These are phyloP conservation scores for Atta colombica DNA, from an alignment of 1,140 invertebrate species.

Conservation along the genomic window DNA sequence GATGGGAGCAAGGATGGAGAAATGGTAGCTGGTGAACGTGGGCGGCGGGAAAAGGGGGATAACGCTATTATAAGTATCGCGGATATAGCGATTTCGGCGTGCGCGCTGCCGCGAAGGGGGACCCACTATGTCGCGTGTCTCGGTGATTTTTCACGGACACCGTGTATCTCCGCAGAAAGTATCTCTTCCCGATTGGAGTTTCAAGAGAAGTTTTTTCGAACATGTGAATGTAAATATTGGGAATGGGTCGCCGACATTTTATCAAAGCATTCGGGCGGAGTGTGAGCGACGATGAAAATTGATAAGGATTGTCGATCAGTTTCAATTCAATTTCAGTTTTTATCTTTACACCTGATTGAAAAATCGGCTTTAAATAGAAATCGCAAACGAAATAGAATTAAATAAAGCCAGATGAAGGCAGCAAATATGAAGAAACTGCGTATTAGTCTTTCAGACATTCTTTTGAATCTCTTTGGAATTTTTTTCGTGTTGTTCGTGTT, in stretches of 20 bases:
- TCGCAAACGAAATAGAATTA: neutral
- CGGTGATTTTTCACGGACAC: conserved; percentile 74
- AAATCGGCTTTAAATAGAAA: neutral
- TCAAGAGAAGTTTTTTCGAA: conserved; percentile 21
- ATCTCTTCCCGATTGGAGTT: conserved; percentile 21
- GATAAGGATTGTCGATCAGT: neutral
- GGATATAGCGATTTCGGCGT: conserved; percentile 69
- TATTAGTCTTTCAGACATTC: neutral
- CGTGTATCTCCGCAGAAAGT: conserved; percentile 42
- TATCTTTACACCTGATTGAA: neutral
- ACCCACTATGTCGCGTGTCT: conserved; percentile 71
- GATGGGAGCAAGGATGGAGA: conserved; percentile 29
- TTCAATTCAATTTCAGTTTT: neutral
- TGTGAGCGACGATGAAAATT: neutral
- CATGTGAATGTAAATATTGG: conserved; percentile 51
- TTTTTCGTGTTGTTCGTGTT: neutral
- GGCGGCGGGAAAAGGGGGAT: neutral
- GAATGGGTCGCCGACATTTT: conserved; percentile 19
- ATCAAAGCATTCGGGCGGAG: neutral
- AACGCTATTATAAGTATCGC: conserved; percentile 79
- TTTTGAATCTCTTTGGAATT: neutral
- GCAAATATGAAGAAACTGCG: neutral
- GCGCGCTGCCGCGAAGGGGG: conserved; percentile 26
- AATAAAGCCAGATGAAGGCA: neutral
- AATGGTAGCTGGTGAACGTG: conserved; percentile 1